Percentiles rank a stretch among this genome's conserved stretches.
Conservation (phyloP, 2,888 invertebrate genomes). For the Caenorhabditis auriculariae region DNA sequence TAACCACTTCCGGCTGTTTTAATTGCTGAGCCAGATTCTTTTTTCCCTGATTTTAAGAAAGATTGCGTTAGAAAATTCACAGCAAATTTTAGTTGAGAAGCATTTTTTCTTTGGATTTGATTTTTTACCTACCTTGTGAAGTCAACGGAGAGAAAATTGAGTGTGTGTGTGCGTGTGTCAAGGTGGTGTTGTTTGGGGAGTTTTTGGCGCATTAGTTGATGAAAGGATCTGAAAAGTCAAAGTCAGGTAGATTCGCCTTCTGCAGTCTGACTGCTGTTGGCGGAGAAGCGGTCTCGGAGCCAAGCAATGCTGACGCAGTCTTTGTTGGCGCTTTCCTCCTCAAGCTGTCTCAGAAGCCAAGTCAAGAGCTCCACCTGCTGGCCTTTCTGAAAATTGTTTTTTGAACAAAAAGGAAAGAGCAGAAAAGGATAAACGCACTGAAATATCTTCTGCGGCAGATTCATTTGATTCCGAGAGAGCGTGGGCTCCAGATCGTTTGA, state of each 20-base stretch:
- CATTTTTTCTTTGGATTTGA: no score
- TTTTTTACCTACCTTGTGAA: no score
- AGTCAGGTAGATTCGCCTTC: not conserved
- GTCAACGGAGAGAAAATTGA: no score
- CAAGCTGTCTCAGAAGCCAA: constrained; percentile 12
- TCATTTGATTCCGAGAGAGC: no score
- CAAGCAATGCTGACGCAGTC: constrained; percentile 21
- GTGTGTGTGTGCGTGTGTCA: no score
- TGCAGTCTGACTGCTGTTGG: constrained; percentile 10
- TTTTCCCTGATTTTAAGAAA: no score
- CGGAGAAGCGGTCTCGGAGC: constrained; percentile 20
- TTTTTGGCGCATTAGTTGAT: constrained; percentile 4
- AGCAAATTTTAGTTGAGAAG: no score
- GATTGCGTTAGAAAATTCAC: no score
- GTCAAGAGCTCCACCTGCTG: constrained; percentile 14
- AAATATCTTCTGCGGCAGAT: not conserved
- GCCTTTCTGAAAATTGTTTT: constrained; percentile 12
- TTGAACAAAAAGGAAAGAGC: not conserved
- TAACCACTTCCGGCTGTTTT: no score
- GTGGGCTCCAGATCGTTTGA: constrained; percentile 39
- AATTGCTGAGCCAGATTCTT: no score
- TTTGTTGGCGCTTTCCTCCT: constrained; percentile 21
- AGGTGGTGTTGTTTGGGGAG: no score
- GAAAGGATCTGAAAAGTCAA: constrained; percentile 8
- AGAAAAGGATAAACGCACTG: not conserved